These are phyloP conservation scores for Cliona cf. orientalis DNA, from an alignment of 37 sponge, comb jelly and placozoan species.

Conservation along the genomic window DNA sequence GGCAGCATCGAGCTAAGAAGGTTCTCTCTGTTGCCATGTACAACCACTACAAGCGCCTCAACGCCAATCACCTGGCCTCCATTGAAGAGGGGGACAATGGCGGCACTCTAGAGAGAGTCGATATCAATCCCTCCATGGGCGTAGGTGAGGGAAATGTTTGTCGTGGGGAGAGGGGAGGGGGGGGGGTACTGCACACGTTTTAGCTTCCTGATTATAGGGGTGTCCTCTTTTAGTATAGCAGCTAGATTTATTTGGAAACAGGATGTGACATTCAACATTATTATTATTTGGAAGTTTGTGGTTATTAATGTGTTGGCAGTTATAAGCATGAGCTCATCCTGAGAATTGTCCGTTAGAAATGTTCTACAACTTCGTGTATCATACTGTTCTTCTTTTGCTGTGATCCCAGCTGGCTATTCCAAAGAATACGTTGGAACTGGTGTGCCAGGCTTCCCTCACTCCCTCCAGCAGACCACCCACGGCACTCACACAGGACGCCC, in stretches of 20 bases:
- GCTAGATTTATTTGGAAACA: too few relatives aligned
- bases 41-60: conserved; percentile 98
- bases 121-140: background rate
- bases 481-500: background rate
- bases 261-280: too few relatives aligned
- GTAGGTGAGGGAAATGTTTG: background rate
- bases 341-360: too few relatives aligned
- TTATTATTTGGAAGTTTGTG: too few relatives aligned
- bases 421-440: conserved; percentile 19
- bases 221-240: too few relatives aligned
- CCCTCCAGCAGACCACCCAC: background rate
- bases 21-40: conserved; percentile 97
- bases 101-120: background rate
- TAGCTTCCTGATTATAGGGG: too few relatives aligned
- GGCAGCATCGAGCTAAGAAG: conserved; percentile 95
- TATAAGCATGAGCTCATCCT: too few relatives aligned
- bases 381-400: too few relatives aligned
- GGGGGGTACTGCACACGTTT: too few relatives aligned
- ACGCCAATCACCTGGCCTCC: conserved; percentile 12
- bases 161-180: too few relatives aligned
- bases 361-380: too few relatives aligned
- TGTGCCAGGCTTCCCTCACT: background rate
- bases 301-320: too few relatives aligned
- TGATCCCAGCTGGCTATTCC: background rate
- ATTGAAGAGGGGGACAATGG: conserved; percentile 34